A percentile compares a stretch with the other conserved stretches of the same genome.
These are phyloP conservation scores for Actinernus sp. DNA, from an alignment of 92 coral and sea anemone species.

Conservation along the genomic window DNA sequence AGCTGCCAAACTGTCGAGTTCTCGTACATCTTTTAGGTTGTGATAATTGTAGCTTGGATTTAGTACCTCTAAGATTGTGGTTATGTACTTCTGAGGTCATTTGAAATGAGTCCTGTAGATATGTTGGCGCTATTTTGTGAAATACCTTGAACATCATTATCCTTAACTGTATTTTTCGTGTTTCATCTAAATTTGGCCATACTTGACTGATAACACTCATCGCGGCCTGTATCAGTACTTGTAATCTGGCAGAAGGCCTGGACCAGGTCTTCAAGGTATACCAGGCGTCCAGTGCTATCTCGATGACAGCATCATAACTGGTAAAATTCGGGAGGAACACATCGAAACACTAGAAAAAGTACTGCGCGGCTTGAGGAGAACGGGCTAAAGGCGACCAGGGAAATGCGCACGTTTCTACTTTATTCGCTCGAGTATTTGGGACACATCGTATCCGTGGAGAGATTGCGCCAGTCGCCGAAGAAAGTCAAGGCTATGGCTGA, in stretches of 20 bases:
- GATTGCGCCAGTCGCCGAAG: constrained; percentile 28
- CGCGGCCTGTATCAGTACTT: constrained; percentile 44
- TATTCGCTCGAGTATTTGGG: constrained; percentile 26
- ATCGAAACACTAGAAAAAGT: constrained; percentile 31
- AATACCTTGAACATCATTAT: no score
- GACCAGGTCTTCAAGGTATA: constrained; percentile 61
- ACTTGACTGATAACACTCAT: constrained; percentile 51
- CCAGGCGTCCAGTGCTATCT: constrained; percentile 40
- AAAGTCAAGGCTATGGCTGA: constrained; percentile 13
- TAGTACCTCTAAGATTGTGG: no score
- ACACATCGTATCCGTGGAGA: constrained; percentile 13
- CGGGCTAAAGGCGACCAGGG: constrained; percentile 36
- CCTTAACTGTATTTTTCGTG: no score
- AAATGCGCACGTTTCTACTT: constrained; percentile 18
- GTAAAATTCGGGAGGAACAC: constrained; percentile 41
- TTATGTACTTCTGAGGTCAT: no score
- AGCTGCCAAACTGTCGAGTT: no score
- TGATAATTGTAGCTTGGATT: no score
- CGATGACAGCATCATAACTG: constrained; percentile 63
- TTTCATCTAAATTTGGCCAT: no score
- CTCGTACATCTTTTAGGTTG: no score
- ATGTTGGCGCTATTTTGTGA: no score
- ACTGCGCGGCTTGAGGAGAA: constrained; percentile 38
- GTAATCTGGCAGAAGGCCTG: constrained; percentile 68
- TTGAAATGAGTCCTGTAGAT: no score